phyloP scores from a whole-genome alignment of 2,888 invertebrate species.

The Drosophila ezoana region DNA sequence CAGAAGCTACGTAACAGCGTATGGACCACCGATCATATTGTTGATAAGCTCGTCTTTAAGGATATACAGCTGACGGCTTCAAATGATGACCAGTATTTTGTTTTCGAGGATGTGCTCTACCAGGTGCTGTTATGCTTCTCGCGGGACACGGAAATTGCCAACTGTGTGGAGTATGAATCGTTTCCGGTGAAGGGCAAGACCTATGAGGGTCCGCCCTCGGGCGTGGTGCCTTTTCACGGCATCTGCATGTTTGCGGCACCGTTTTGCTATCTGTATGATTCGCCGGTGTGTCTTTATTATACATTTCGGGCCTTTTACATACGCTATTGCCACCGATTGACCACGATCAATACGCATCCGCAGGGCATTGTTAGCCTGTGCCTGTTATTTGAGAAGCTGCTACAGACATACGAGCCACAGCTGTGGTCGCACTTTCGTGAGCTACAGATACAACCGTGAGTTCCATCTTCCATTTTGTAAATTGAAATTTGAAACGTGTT shows the following conservation, averaged over 20 bases:
- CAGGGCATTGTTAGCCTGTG: conserved; percentile 96
- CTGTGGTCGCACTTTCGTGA: conserved; percentile 96
- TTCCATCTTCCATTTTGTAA: conserved; percentile 56
- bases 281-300: conserved; percentile 94
- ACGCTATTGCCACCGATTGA: conserved; percentile 95
- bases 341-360: conserved; percentile 95
- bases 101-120: conserved; percentile 97
- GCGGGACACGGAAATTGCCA: conserved; percentile 92
- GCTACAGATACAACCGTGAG: conserved; percentile 96
- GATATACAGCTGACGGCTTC: conserved; percentile 98
- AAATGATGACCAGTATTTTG: conserved; percentile 99
- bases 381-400: conserved; percentile 93
- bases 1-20: conserved; percentile 92
- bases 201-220: conserved; percentile 91
- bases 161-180: conserved; percentile 88
- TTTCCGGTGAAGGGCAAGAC: conserved; percentile 82
- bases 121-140: conserved; percentile 97
- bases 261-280: conserved; percentile 96
- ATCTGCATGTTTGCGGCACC: conserved; percentile 99
- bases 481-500: no score
- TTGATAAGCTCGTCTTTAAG: conserved; percentile 97
- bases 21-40: conserved; percentile 94
- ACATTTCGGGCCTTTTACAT: conserved; percentile 96
- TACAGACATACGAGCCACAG: conserved; percentile 95
- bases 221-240: conserved; percentile 98